A percentile compares a stretch with the other conserved stretches of the same genome.
These are phyloP conservation scores for Zoanthus solanderi DNA, from an alignment of 92 coral and sea anemone genomes.

Conservation along the genomic window DNA sequence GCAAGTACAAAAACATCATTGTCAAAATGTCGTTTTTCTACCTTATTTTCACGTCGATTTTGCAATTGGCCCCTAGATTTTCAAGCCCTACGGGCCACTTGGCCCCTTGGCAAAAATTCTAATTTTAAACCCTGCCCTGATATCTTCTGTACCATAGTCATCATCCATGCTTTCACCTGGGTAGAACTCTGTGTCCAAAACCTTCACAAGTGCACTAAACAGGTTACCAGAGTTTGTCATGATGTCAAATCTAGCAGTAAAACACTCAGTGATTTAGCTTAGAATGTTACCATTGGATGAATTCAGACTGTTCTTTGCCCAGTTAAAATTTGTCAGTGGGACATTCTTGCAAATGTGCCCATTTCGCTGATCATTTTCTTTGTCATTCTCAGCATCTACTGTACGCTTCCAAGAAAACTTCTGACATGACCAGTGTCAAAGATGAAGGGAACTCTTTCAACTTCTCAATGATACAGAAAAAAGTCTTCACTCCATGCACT, in stretches of 20 bases:
- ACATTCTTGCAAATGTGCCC: constrained; percentile 36
- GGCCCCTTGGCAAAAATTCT: too few species aligned
- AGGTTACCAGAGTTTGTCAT: constrained; percentile 47
- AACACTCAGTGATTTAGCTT: constrained; percentile 46
- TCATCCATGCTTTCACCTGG: constrained; percentile 7
- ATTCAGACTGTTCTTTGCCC: constrained; percentile 52
- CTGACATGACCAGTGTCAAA: constrained; percentile 59
- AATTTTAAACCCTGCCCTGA: too few species aligned
- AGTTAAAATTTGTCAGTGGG: constrained; percentile 29
- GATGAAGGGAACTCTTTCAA: constrained; percentile 47
- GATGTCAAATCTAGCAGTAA: constrained; percentile 56
- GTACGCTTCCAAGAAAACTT: constrained; percentile 18
- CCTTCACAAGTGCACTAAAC: constrained; percentile 61
- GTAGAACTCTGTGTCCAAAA: constrained; percentile 48
- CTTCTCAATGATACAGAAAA: constrained; percentile 68
- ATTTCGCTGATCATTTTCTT: constrained; percentile 20
- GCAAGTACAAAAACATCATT: too few species aligned
- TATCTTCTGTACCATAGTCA: constrained; percentile 34
- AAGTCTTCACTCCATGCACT: constrained; percentile 62
- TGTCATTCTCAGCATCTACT: not conserved
- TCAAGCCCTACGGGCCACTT: too few species aligned
- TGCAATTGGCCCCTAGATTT: too few species aligned
- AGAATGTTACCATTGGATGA: constrained; percentile 41
- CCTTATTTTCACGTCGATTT: too few species aligned
- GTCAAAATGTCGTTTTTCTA: too few species aligned